Conservation (phyloP, 2,888 invertebrate genomes). For the Deilephila elpenor region DNA sequence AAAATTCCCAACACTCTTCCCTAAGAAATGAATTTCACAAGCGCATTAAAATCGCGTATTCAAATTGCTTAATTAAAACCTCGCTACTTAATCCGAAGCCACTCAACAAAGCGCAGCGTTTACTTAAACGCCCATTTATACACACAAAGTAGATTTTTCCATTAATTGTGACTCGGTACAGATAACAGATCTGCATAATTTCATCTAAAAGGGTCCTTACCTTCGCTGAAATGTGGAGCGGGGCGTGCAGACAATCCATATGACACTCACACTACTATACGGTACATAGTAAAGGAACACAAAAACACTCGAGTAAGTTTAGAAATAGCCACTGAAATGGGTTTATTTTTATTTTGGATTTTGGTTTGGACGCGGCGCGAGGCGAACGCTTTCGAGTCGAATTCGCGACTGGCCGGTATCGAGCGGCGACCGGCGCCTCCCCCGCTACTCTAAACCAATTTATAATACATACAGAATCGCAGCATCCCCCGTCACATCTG, state of each 20-base stretch:
- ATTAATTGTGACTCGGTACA: background rate
- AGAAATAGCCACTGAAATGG: conserved; percentile 36
- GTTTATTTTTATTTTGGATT: conserved; percentile 56
- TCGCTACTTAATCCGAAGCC: conserved; percentile 10
- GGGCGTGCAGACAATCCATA: conserved; percentile 25
- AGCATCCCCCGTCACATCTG: conserved; percentile 72
- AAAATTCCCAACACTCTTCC: background rate
- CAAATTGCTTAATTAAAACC: background rate
- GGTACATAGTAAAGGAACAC: conserved; percentile 18
- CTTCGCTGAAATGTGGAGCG: conserved; percentile 16
- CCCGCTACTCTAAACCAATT: conserved; percentile 83
- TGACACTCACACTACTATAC: conserved; percentile 16
- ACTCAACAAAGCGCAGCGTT: conserved; percentile 23
- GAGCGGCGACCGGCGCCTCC: conserved; percentile 74
- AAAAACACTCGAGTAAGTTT: conserved; percentile 9
- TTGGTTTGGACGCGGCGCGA: conserved; percentile 41
- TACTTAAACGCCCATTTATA: conserved; percentile 4
- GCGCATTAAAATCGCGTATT: background rate
- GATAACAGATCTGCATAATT: conserved; percentile 19
- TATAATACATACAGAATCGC: conserved; percentile 84
- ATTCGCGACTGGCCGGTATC: conserved; percentile 78
- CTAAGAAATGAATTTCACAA: background rate
- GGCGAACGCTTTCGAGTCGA: conserved; percentile 58
- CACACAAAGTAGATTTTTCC: background rate
- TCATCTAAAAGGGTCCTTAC: conserved; percentile 25